A percentile compares a stretch with the other conserved stretches of the same genome.
These are phyloP conservation scores for Manacus vitellinus DNA, from an alignment of 2,113 vertebrate genomes.

Conservation along the genomic window DNA sequence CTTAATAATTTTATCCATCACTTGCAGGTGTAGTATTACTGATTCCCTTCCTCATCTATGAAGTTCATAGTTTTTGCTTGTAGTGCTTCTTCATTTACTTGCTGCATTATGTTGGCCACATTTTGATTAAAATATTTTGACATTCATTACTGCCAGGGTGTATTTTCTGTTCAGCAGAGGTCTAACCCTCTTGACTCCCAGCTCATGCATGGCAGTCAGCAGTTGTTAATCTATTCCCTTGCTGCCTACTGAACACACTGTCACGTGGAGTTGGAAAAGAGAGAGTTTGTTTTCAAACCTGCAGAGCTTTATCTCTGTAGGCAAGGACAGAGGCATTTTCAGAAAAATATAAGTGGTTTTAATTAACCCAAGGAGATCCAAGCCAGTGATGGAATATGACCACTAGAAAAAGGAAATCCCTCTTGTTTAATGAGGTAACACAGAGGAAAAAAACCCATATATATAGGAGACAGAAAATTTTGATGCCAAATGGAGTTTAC, in stretches of 20 bases:
- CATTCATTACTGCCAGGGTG: neutral
- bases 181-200: neutral
- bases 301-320: neutral
- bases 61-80: neutral
- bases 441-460: neutral
- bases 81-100: neutral
- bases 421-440: neutral
- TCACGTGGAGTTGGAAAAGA: neutral
- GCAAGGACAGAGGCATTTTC: neutral
- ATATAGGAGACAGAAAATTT: neutral
- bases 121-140: neutral
- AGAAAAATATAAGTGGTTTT: neutral
- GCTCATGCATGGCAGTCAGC: accelerated
- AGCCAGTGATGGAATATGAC: neutral
- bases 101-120: neutral
- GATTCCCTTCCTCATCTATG: neutral
- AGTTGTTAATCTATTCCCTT: neutral
- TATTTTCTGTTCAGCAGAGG: neutral
- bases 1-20: neutral
- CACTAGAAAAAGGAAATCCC: neutral
- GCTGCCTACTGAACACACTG: neutral
- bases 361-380: neutral
- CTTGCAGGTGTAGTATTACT: neutral
- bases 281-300: neutral
- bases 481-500: neutral